Conservation (phyloP, 2,113 vertebrate species). For the Bubo blakistoni region DNA sequence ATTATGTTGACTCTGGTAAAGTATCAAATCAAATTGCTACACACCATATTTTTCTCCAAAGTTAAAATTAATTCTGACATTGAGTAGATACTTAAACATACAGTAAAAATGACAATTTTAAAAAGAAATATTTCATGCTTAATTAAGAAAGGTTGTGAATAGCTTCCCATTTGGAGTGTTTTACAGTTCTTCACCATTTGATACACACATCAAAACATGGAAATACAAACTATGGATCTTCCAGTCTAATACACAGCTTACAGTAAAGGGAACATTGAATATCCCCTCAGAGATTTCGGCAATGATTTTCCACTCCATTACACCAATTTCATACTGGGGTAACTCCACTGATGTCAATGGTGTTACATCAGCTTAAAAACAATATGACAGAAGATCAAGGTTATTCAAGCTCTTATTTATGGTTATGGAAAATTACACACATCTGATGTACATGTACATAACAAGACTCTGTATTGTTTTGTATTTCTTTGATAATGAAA, state of each 20-base stretch:
- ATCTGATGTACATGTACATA: constrained; percentile 10
- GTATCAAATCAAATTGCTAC: background rate
- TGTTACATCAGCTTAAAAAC: constrained; percentile 61
- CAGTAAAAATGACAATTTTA: constrained; percentile 62
- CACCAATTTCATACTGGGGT: constrained; percentile 65
- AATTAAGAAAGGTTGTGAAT: constrained; percentile 70
- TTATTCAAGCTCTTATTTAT: constrained; percentile 62
- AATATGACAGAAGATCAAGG: constrained; percentile 66
- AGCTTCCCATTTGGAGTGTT: constrained; percentile 41
- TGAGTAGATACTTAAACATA: constrained; percentile 61
- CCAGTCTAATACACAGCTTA: constrained; percentile 49
- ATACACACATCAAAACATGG: constrained; percentile 66
- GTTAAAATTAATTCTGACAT: constrained; percentile 53
- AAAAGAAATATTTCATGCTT: constrained; percentile 65
- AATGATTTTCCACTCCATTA: constrained; percentile 67
- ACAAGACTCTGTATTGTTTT: constrained; percentile 16
- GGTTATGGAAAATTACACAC: constrained; percentile 60
- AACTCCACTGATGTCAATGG: constrained; percentile 59
- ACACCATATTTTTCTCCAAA: constrained; percentile 50
- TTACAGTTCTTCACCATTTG: constrained; percentile 41
- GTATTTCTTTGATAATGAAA: constrained; percentile 49
- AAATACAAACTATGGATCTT: constrained; percentile 43
- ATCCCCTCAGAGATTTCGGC: constrained; percentile 58
- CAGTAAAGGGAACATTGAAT: constrained; percentile 52
- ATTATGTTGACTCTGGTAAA: background rate